A percentile compares a stretch with the other conserved stretches of the same genome.
These are phyloP conservation scores for Trichogramma evanescens DNA, from an alignment of 2,888 invertebrate genomes.

Conservation along the genomic window DNA sequence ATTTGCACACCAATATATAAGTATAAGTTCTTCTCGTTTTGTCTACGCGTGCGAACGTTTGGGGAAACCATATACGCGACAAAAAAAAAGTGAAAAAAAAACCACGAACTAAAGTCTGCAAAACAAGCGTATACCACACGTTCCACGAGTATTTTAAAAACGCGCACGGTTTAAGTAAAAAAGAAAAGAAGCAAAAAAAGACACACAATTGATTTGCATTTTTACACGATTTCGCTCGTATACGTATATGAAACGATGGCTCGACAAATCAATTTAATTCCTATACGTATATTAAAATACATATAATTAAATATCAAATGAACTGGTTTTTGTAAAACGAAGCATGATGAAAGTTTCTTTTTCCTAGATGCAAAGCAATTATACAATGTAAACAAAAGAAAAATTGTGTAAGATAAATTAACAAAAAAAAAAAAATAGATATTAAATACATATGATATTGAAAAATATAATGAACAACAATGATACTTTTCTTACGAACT, in stretches of 20 bases:
- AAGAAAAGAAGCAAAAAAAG: not conserved
- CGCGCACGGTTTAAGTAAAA: no score
- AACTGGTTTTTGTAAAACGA: slow-evolving; percentile 22
- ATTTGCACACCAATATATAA: no score
- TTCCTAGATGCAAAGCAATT: slow-evolving; percentile 20
- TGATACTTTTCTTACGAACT: slow-evolving; percentile 20
- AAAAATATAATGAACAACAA: not conserved
- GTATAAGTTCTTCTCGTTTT: no score
- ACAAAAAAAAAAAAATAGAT: not conserved
- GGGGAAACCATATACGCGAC: no score
- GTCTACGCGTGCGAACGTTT: no score
- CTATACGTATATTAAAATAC: slow-evolving; percentile 4
- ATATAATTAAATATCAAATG: slow-evolving; percentile 8
- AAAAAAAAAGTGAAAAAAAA: no score
- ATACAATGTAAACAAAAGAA: not conserved
- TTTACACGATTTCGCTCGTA: slow-evolving; percentile 3
- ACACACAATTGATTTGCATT: slow-evolving; percentile 13
- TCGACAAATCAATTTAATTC: slow-evolving; percentile 22
- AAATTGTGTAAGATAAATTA: slow-evolving; percentile 11
- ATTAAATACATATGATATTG: no score
- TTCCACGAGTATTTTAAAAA: no score
- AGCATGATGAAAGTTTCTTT: slow-evolving; percentile 21
- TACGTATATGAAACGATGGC: slow-evolving; percentile 3
- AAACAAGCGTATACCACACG: not conserved
- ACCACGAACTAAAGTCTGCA: not conserved